A percentile compares a stretch with the other conserved stretches of the same genome.
Evolutionary conservation across 2,888 invertebrate genomes (phyloP).

Genomic region (Notodonta ziczac): DNA sequence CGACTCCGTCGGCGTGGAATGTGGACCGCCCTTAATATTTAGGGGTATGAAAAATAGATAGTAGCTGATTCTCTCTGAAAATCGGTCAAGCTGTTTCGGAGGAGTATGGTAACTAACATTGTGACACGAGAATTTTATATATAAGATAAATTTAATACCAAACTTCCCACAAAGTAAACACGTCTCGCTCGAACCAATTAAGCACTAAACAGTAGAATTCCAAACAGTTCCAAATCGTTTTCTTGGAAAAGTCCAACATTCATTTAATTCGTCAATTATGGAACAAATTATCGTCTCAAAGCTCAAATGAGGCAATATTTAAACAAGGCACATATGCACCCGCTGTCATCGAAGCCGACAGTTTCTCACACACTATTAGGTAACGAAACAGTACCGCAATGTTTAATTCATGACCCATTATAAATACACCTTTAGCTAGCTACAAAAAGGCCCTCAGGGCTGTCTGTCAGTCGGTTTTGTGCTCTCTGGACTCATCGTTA

Average conservation of each 20-base stretch:
- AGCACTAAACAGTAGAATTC: too few species aligned
- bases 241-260: not conserved
- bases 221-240: not conserved
- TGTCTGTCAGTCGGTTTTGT: not conserved
- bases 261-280: not conserved
- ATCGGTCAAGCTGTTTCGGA: too few species aligned
- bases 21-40: too few species aligned
- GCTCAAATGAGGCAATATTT: constrained; percentile 8
- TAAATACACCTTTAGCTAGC: constrained; percentile 38
- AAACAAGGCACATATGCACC: constrained; percentile 28
- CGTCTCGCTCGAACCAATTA: too few species aligned
- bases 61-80: too few species aligned
- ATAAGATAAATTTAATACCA: too few species aligned
- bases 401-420: constrained; percentile 65
- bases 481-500: not conserved
- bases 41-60: too few species aligned
- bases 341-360: constrained; percentile 18
- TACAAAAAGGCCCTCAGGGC: constrained; percentile 28
- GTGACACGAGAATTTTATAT: too few species aligned
- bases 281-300: not conserved
- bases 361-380: constrained; percentile 37
- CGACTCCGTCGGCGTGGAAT: too few species aligned
- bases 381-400: constrained; percentile 45
- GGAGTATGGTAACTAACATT: too few species aligned
- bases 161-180: too few species aligned